Conservation (phyloP, 2,888 invertebrate species). For the Cephus rjabovi region DNA sequence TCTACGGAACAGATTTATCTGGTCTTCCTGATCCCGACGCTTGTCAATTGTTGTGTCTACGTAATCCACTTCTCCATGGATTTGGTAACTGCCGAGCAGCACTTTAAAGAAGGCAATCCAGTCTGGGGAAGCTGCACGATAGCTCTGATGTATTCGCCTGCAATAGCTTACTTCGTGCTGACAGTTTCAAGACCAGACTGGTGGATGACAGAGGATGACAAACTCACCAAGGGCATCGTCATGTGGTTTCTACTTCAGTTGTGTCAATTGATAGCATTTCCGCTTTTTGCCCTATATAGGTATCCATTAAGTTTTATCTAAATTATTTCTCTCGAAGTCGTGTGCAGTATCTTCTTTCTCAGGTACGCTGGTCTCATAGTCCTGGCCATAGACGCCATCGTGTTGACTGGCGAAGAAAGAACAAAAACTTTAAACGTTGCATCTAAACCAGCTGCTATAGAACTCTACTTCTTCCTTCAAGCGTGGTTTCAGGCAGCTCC, state of each 20-base stretch:
- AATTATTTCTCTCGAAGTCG: neutral
- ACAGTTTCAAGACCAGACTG: slow-evolving; percentile 63
- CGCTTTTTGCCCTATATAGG: slow-evolving; percentile 60
- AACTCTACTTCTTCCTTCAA: slow-evolving; percentile 82
- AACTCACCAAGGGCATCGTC: slow-evolving; percentile 46
- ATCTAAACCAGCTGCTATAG: slow-evolving; percentile 76
- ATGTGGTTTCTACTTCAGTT: slow-evolving; percentile 58
- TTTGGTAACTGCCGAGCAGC: slow-evolving; percentile 74
- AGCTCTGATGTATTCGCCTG: slow-evolving; percentile 60
- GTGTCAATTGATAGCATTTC: slow-evolving; percentile 54
- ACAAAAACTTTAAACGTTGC: slow-evolving; percentile 73
- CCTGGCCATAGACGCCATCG: slow-evolving; percentile 80
- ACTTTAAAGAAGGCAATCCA: slow-evolving; percentile 72
- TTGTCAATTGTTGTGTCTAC: slow-evolving; percentile 74
- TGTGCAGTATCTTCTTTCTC: slow-evolving; percentile 35
- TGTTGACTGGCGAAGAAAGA: slow-evolving; percentile 72
- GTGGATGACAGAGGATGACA: slow-evolving; percentile 64
- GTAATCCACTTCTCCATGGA: slow-evolving; percentile 77
- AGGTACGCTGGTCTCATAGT: slow-evolving; percentile 81
- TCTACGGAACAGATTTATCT: slow-evolving; percentile 68
- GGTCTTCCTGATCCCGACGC: slow-evolving; percentile 70
- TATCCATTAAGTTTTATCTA: slow-evolving; percentile 24
- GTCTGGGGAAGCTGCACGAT: slow-evolving; percentile 66
- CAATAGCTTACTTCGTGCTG: slow-evolving; percentile 57
- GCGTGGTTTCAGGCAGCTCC: slow-evolving; percentile 83